phyloP scores from a whole-genome alignment of 2,113 vertebrate genomes.

The Trematomus loennbergii region DNA sequence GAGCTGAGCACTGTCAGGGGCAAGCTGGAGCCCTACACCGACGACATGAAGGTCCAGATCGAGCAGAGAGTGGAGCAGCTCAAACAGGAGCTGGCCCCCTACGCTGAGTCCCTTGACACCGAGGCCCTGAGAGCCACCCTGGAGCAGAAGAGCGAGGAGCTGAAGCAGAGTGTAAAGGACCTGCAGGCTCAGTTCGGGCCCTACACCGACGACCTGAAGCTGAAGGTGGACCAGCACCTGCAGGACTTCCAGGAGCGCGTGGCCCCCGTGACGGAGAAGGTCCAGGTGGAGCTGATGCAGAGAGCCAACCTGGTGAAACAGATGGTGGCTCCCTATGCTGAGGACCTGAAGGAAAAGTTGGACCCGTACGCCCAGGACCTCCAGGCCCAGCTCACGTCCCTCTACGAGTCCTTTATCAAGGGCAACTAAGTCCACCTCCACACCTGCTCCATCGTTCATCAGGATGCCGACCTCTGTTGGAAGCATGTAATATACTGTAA shows the following conservation, averaged over 20 bases:
- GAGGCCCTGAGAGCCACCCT: conserved; percentile 70
- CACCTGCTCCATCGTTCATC: conserved; percentile 12
- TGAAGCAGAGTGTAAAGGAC: conserved; percentile 75
- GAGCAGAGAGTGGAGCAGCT: conserved; percentile 82
- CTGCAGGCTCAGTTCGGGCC: conserved; percentile 77
- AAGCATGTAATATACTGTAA: conserved; percentile 46
- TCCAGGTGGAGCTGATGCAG: conserved; percentile 74
- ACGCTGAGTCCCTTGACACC: conserved; percentile 65
- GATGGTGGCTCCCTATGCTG: conserved; percentile 77
- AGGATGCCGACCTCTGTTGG: conserved; percentile 24
- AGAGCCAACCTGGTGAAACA: conserved; percentile 71
- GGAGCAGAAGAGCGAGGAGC: conserved; percentile 75
- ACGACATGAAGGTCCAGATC: conserved; percentile 85
- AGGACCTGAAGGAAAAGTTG: conserved; percentile 74
- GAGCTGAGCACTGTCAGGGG: conserved; percentile 74
- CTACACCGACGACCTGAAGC: conserved; percentile 70
- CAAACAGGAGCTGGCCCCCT: conserved; percentile 69
- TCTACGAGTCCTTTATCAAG: conserved; percentile 72
- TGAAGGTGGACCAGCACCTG: conserved; percentile 74
- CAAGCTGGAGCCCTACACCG: conserved; percentile 79
- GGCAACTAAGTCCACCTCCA: conserved; percentile 57
- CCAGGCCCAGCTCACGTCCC: conserved; percentile 60
- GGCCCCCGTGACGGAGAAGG: conserved; percentile 74
- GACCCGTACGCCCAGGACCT: too few species aligned
- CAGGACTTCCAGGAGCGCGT: conserved; percentile 78